phyloP scores from a whole-genome alignment of 2,797 vertebrate species.

The Borostomias antarcticus region DNA sequence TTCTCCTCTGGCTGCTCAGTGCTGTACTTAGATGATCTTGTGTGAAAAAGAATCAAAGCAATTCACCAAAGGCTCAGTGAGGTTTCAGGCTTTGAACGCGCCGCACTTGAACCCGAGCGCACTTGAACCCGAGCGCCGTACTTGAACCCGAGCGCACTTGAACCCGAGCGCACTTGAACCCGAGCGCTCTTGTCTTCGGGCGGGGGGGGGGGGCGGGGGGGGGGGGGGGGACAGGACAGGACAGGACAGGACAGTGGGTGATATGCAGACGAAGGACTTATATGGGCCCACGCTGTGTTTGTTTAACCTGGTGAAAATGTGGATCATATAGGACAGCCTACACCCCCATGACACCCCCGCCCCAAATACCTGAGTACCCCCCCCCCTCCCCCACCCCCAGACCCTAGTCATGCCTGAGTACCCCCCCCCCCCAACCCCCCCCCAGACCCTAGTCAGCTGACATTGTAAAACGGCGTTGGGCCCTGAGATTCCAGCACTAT shows the following conservation, averaged over 20 bases:
- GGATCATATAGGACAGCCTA: conserved; percentile 51
- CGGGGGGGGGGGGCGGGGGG: conserved; percentile 10
- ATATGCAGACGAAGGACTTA: conserved; percentile 40
- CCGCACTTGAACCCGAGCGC: conserved; percentile 61
- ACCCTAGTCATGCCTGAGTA: no score
- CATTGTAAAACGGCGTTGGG: conserved; percentile 66
- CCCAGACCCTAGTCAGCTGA: conserved; percentile 52
- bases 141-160: conserved; percentile 63
- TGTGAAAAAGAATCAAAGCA: conserved; percentile 22
- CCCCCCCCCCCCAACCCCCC: no score
- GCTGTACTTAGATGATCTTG: not conserved
- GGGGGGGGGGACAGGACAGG: not conserved
- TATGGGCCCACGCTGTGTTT: conserved; percentile 56
- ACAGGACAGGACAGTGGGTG: conserved; percentile 27
- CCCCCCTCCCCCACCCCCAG: conserved; percentile 46
- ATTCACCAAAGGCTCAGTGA: conserved; percentile 50
- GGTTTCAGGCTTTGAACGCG: conserved; percentile 40
- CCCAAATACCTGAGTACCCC: conserved; percentile 68
- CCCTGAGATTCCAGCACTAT: conserved; percentile 69
- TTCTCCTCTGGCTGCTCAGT: conserved; percentile 32
- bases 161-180: conserved; percentile 60
- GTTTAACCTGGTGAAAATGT: conserved; percentile 63
- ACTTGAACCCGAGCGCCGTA: conserved; percentile 62
- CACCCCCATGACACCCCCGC: conserved; percentile 46
- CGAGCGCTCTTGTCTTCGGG: no score